Evolutionary conservation across 2,113 vertebrate genomes (phyloP), one percentile per base, ranked within the genome.

Genomic region (Alectura lathami): DNA sequence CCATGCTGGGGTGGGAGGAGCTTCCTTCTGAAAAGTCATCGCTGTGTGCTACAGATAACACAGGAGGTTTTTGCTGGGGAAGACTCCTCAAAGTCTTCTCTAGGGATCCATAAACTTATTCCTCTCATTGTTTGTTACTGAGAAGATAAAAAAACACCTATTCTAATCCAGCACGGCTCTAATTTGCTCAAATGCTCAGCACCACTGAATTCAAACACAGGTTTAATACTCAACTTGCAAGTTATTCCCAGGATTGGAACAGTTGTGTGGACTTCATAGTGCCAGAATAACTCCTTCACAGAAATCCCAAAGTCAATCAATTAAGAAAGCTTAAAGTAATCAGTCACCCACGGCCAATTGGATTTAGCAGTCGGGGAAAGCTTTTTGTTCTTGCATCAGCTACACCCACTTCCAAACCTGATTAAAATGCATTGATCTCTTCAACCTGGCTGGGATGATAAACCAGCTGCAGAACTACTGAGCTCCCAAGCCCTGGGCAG

Each of bases 401-500:
- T 96, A 93, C 96, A 94, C 94, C 96, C 94, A 96, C 95, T 97
- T 97, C 86, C 91, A 95, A 93, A 97, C 97, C 96, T 95, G 97
- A 97, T 97, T 96, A 94, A 94, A 96, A 96, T 53, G 68, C 94
- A 93, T 83, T 94, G 21, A 94, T 93, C 91, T 96, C 90, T 97
- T 97, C 94, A 96, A 97, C 96, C 97, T 96, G 81, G 83, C 96
- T 72, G 86, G 90, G 75, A 88, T 94, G 93, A 96, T 93, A 96
- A 96, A 93, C 72, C 70, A 63, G 80, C 91, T 97, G 92, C 82
- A 91, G 93, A 96, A 94, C 36, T 8, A 94, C 96, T 72, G 57
- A 93, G 56, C 86, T 86, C 81, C 81, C 48, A 73, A 86, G 82
- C 63, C 76, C 77, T 74, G 63, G 56, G 45, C 56, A 70, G 85